A percentile compares a stretch with the other conserved stretches of the same genome.
Evolutionary conservation across 2,797 vertebrate species (phyloP).

Genomic region (Pteropus rufus): DNA sequence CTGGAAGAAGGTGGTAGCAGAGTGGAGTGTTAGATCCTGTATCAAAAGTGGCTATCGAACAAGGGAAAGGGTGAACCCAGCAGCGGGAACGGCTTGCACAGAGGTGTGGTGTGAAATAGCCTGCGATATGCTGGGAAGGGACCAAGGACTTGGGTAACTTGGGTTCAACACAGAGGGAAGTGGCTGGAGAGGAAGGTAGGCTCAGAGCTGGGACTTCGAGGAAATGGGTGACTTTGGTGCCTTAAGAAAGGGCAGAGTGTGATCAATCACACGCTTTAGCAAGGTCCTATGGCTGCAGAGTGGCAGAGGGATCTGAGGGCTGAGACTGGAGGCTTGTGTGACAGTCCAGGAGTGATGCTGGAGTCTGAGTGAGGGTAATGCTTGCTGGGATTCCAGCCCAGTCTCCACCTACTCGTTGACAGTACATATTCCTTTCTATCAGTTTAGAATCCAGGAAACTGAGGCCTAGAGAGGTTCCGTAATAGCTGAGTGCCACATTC

Average conservation of each 20-base stretch:
- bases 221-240: background rate
- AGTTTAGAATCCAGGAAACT: background rate
- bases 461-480: background rate
- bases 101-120: background rate
- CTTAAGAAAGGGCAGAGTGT: background rate
- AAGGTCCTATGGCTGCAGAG: background rate
- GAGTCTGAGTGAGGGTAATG: background rate
- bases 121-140: background rate
- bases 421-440: background rate
- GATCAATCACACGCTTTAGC: background rate
- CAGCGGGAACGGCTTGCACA: background rate
- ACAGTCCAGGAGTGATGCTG: fast-evolving
- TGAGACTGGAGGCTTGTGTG: fast-evolving
- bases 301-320: background rate
- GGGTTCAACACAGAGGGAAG: background rate
- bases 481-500: background rate
- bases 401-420: background rate
- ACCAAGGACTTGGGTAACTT: fast-evolving
- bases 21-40: background rate
- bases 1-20: background rate
- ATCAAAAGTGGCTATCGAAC: background rate
- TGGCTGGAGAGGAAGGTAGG: background rate
- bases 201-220: background rate
- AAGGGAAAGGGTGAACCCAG: background rate
- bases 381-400: background rate